Percentiles rank a stretch among this genome's conserved stretches.
These are phyloP conservation scores for Rhineura floridana DNA, from an alignment of 2,113 vertebrate species.

Conservation along the genomic window DNA sequence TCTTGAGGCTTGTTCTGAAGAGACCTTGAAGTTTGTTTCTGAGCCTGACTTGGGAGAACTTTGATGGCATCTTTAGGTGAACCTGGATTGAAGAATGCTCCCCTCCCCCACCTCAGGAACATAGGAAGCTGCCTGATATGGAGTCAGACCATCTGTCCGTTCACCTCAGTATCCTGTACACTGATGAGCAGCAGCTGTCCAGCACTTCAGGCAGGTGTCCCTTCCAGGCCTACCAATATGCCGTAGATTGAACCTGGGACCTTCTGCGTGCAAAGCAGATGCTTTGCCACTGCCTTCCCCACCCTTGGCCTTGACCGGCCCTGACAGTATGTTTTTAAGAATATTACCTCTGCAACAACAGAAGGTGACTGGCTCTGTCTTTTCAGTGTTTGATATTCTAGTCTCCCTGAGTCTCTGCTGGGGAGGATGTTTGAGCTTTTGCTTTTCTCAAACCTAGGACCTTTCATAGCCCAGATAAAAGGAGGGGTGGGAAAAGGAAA, in stretches of 20 bases:
- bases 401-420: neutral
- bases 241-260: too few relatives aligned
- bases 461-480: conserved; percentile 12
- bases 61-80: neutral
- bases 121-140: too few relatives aligned
- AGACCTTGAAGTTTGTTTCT: neutral
- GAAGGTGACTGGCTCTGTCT: neutral
- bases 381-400: neutral
- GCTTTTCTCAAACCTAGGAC: neutral
- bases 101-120: neutral
- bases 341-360: neutral
- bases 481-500: neutral
- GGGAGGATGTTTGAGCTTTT: neutral
- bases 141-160: too few relatives aligned
- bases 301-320: neutral
- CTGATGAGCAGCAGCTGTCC: too few relatives aligned
- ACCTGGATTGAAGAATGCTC: neutral
- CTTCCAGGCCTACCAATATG: too few relatives aligned
- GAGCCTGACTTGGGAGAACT: neutral
- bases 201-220: too few relatives aligned
- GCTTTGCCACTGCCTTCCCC: neutral
- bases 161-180: too few relatives aligned
- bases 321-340: neutral
- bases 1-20: neutral
- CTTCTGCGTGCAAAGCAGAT: neutral